A percentile compares a stretch with the other conserved stretches of the same genome.
Evolutionary conservation across 2,888 invertebrate species (phyloP).

Genomic region (Calameuta pallipes): DNA sequence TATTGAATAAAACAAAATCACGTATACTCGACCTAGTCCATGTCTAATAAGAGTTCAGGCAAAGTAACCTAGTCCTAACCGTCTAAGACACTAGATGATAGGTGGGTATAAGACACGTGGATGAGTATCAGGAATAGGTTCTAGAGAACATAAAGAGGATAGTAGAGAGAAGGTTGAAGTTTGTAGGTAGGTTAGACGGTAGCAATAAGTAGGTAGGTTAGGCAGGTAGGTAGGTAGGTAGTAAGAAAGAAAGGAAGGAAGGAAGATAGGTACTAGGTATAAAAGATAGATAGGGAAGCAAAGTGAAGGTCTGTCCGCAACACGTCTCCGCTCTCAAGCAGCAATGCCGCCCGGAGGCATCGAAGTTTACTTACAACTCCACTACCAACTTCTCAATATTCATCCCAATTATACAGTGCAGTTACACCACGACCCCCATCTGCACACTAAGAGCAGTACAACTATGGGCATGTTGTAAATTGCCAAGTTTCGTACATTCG

Average conservation of each 20-base stretch:
- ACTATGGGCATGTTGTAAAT: background rate
- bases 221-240: background rate
- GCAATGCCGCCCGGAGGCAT: slow-evolving; percentile 60
- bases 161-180: background rate
- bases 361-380: slow-evolving; percentile 66
- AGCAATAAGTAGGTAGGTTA: background rate
- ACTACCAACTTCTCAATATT: slow-evolving; percentile 66
- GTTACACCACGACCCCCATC: background rate
- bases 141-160: background rate
- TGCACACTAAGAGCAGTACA: background rate
- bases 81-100: background rate
- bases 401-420: slow-evolving; percentile 62
- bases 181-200: background rate
- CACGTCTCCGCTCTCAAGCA: slow-evolving; percentile 66
- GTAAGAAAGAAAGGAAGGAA: too few relatives aligned
- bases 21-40: background rate
- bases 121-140: background rate
- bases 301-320: slow-evolving; percentile 62
- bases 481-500: background rate
- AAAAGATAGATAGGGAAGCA: slow-evolving; percentile 8
- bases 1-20: background rate
- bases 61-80: background rate
- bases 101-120: background rate
- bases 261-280: background rate
- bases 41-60: background rate